phyloP scores from a whole-genome alignment of 2,113 vertebrate genomes.

The Cheilinus undulatus region DNA sequence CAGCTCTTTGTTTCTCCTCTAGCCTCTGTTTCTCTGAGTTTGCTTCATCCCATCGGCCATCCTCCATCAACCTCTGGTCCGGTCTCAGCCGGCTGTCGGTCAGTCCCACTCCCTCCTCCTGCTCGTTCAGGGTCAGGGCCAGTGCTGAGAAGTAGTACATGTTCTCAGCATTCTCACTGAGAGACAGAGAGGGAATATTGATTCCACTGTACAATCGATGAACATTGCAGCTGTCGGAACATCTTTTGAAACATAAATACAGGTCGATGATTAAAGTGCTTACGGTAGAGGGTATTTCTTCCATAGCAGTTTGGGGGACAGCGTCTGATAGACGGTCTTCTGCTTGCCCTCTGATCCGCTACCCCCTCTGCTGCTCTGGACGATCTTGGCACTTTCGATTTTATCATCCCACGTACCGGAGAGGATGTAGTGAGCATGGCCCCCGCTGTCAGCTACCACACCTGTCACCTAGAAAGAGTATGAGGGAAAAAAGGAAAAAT shows the following conservation, averaged over 20 bases:
- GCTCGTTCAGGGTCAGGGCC: slow-evolving; percentile 95
- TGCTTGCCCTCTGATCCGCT: slow-evolving; percentile 91
- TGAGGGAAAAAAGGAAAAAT: background rate
- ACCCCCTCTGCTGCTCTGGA: slow-evolving; percentile 92
- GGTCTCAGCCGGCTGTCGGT: slow-evolving; percentile 94
- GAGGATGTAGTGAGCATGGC: slow-evolving; percentile 93
- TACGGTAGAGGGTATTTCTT: slow-evolving; percentile 97
- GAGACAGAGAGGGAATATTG: background rate
- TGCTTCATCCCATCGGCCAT: slow-evolving; percentile 95
- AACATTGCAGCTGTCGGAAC: slow-evolving; percentile 17
- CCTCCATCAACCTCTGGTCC: slow-evolving; percentile 97
- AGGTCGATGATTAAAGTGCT: slow-evolving; percentile 64
- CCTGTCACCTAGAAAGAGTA: slow-evolving; percentile 88
- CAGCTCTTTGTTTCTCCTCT: slow-evolving; percentile 94
- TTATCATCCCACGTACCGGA: slow-evolving; percentile 98
- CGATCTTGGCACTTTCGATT: slow-evolving; percentile 94
- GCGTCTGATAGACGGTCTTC: slow-evolving; percentile 96
- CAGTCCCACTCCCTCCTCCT: slow-evolving; percentile 86
- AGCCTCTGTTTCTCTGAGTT: slow-evolving; percentile 95
- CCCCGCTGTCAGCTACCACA: slow-evolving; percentile 88
- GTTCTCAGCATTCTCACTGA: slow-evolving; percentile 95
- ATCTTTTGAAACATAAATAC: background rate
- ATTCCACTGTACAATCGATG: background rate
- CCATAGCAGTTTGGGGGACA: slow-evolving; percentile 94
- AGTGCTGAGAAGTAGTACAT: slow-evolving; percentile 97